Conservation (phyloP, 2,797 vertebrate species). For the Avahi laniger region DNA sequence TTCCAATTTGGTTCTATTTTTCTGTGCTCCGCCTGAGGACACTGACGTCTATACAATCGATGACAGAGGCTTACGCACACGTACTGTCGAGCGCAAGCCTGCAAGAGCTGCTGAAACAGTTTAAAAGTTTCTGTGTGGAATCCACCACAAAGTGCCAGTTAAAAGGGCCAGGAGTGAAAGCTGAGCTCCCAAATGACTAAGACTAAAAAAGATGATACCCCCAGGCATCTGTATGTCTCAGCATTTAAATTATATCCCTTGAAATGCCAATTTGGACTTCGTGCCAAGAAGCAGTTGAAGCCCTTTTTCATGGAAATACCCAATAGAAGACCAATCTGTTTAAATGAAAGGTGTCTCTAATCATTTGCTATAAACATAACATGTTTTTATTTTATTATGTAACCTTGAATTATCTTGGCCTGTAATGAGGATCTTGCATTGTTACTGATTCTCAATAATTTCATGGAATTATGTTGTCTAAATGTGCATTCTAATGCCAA, state of each 20-base stretch:
- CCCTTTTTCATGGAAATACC: conserved; percentile 85
- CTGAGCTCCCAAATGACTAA: conserved; percentile 85
- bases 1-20: conserved; percentile 70
- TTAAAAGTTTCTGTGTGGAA: conserved; percentile 83
- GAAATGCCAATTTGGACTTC: conserved; percentile 87
- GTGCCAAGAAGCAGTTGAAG: conserved; percentile 86
- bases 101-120: conserved; percentile 75
- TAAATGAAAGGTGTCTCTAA: conserved; percentile 88
- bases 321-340: conserved; percentile 87
- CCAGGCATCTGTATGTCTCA: conserved; percentile 87
- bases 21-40: conserved; percentile 70
- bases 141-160: conserved; percentile 86
- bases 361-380: conserved; percentile 85
- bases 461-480: conserved; percentile 80
- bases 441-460: conserved; percentile 79
- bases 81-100: neutral
- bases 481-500: conserved; percentile 56
- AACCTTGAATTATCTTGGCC: conserved; percentile 85
- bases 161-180: conserved; percentile 85
- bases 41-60: conserved; percentile 72
- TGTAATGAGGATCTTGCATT: conserved; percentile 84
- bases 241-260: conserved; percentile 88
- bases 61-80: conserved; percentile 39
- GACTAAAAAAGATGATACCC: conserved; percentile 87
- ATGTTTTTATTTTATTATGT: conserved; percentile 86